Conservation (phyloP, 1,140 invertebrate species). For the Wasmannia auropunctata region DNA sequence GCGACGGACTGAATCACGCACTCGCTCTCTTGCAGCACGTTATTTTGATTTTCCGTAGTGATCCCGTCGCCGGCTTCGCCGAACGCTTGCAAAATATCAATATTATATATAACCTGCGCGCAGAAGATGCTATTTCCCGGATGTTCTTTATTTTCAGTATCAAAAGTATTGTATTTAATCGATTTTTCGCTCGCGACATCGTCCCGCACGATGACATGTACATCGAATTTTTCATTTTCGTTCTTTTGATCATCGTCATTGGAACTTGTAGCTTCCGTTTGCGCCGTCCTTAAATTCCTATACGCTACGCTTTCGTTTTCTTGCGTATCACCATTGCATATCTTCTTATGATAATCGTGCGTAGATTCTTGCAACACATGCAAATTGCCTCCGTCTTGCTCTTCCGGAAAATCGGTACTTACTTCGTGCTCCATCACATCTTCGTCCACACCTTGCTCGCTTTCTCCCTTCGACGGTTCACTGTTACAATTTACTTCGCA, state of each 20-base stretch:
- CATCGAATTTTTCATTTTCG: conserved; percentile 42
- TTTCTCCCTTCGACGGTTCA: conserved; percentile 45
- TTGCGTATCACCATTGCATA: not conserved
- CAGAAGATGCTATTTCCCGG: conserved; percentile 27
- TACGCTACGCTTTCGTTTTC: conserved; percentile 50
- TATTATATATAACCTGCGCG: conserved; percentile 34
- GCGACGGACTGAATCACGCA: conserved; percentile 18
- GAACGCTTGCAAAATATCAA: conserved; percentile 35
- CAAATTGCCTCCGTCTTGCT: conserved; percentile 20
- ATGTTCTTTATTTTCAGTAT: conserved; percentile 58
- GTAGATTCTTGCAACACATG: conserved; percentile 18
- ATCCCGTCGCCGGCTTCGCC: conserved; percentile 6
- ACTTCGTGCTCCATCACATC: conserved; percentile 2
- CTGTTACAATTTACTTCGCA: conserved; percentile 52
- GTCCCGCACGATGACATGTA: conserved; percentile 45
- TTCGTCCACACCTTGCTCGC: conserved; percentile 25
- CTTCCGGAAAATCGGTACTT: conserved; percentile 36
- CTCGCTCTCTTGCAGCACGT: not conserved
- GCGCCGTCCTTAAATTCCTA: conserved; percentile 40
- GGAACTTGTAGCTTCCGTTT: conserved; percentile 50
- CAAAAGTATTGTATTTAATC: conserved; percentile 1
- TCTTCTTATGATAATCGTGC: conserved; percentile 32
- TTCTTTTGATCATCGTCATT: conserved; percentile 35
- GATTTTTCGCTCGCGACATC: conserved; percentile 44
- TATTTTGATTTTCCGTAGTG: conserved; percentile 25